A percentile compares a stretch with the other conserved stretches of the same genome.
Evolutionary conservation across 2,888 invertebrate species (phyloP).

Genomic region (Toxonevra muliebris): DNA sequence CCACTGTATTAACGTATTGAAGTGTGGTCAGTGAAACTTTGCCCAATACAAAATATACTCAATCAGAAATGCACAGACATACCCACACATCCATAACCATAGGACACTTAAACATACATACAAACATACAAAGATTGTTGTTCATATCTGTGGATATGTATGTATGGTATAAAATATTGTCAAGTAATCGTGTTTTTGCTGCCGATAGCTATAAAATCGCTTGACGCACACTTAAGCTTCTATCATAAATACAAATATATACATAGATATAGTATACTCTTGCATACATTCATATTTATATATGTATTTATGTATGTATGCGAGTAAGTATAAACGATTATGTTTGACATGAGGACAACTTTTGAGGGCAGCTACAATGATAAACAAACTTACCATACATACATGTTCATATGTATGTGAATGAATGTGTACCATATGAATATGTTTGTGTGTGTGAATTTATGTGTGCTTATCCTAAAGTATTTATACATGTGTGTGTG

Average conservation of each 20-base stretch:
- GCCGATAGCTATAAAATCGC: conserved; percentile 12
- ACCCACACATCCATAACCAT: too few species aligned
- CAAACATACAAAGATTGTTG: too few species aligned
- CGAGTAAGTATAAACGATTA: background rate
- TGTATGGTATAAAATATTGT: conserved; percentile 51
- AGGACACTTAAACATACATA: too few species aligned
- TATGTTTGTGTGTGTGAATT: conserved; percentile 8
- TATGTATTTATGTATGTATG: background rate
- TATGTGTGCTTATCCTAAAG: background rate
- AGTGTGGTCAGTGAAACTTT: too few species aligned
- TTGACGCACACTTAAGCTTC: conserved; percentile 15
- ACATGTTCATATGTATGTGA: background rate
- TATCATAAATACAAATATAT: background rate
- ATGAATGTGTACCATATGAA: too few species aligned
- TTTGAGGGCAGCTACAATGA: background rate
- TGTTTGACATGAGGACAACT: background rate
- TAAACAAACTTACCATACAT: background rate
- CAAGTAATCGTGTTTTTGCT: conserved; percentile 49
- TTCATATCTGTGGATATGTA: too few species aligned
- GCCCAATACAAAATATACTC: too few species aligned
- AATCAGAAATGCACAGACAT: too few species aligned
- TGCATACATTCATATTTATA: background rate
- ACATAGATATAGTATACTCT: background rate
- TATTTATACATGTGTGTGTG: conserved; percentile 3
- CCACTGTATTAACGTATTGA: too few species aligned